Conservation (phyloP, 1,140 invertebrate species). For the Habropoda laboriosa region DNA sequence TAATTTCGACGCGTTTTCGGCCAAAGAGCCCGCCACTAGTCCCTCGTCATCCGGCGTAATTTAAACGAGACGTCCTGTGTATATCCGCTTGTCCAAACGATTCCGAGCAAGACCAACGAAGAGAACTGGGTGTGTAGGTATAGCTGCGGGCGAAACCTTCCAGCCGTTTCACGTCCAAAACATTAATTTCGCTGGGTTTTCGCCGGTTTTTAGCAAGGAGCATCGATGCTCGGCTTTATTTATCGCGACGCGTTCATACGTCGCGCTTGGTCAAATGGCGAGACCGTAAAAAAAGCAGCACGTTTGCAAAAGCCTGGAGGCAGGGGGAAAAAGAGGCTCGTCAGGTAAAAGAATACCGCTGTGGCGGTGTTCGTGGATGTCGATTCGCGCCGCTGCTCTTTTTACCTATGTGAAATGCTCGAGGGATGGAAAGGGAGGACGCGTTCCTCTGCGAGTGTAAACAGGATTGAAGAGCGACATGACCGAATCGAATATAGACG, state of each 20-base stretch:
- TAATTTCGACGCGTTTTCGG: conserved; percentile 8
- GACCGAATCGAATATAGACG: not conserved
- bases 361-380: too few species aligned
- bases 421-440: not conserved
- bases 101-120: not conserved
- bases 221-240: not conserved
- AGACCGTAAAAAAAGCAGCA: not conserved
- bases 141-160: not conserved
- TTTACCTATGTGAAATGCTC: not conserved
- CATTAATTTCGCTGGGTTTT: conserved; percentile 7
- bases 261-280: not conserved
- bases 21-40: not conserved
- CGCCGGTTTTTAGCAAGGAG: not conserved
- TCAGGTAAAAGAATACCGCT: not conserved
- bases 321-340: not conserved
- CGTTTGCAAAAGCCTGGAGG: not conserved
- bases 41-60: not conserved
- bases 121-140: not conserved
- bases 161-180: not conserved
- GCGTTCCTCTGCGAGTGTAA: not conserved
- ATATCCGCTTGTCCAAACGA: conserved; percentile 9
- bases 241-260: not conserved
- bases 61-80: conserved; percentile 6
- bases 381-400: not conserved
- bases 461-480: not conserved